These are phyloP conservation scores for Diabrotica undecimpunctata DNA, from an alignment of 1,140 invertebrate genomes.

Conservation along the genomic window DNA sequence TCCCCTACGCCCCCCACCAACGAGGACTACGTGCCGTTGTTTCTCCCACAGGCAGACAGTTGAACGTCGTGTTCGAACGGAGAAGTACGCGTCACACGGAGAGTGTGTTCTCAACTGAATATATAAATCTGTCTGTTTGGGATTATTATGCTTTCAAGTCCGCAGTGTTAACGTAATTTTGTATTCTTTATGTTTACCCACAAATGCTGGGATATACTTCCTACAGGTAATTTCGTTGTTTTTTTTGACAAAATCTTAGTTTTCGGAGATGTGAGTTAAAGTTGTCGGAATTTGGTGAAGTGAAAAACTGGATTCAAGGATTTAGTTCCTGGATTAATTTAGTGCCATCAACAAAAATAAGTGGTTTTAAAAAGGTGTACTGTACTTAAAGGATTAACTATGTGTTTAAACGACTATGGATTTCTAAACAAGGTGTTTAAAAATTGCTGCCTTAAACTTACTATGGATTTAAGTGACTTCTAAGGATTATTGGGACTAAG, in stretches of 20 bases:
- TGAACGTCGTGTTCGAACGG: conserved; percentile 32
- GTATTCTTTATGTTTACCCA: conserved; percentile 46
- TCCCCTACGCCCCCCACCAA: conserved; percentile 38
- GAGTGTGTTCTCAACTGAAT: conserved; percentile 10
- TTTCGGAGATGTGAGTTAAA: conserved; percentile 5
- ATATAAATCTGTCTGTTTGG: conserved; percentile 6
- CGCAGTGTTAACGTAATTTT: conserved; percentile 11
- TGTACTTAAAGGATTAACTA: no score
- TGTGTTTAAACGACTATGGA: no score
- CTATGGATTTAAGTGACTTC: no score
- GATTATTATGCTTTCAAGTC: conserved; percentile 5
- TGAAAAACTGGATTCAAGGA: background rate
- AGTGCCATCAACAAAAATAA: background rate
- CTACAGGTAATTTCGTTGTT: conserved; percentile 42
- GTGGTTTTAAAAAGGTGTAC: background rate
- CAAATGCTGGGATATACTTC: conserved; percentile 50
- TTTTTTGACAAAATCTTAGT: conserved; percentile 5
- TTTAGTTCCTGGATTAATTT: conserved; percentile 4
- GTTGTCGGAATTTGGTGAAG: conserved; percentile 8
- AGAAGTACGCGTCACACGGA: conserved; percentile 22
- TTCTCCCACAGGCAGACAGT: conserved; percentile 38
- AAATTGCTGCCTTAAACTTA: no score
- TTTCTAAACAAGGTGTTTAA: no score
- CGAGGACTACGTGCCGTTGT: conserved; percentile 37
- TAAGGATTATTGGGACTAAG: no score